Evolutionary conservation across 2,888 invertebrate genomes (phyloP), one percentile per base, ranked within the genome.

Genomic region (Tuberolachnus salignus): DNA sequence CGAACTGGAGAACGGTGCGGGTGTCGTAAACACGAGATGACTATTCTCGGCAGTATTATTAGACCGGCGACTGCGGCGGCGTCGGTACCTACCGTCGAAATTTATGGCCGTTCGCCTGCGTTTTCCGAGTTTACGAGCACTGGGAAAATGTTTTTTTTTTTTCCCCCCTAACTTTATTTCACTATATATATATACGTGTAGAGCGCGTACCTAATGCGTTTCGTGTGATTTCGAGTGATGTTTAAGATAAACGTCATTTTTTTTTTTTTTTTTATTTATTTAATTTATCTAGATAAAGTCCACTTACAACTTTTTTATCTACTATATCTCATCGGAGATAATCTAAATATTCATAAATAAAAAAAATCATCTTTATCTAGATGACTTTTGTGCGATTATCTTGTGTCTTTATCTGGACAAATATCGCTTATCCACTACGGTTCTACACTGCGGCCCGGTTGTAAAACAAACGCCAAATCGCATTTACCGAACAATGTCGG

Each of bases 11-110:
- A 34, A 34, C 34, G 34, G 61, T 26, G 26, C 13, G 34, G 34
- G 49, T n/a, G n/a, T 61, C 72, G 49, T 73, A 73, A 73, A 73
- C 34, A 10, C 61, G 21, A 73, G 34, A 51, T 63, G 51, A 51
- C 72, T 51, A 61, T 73, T 61, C 51, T 63, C 51, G 21, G 34
- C 21, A 51, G 49, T 63, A 3, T 73, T 61, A 73, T 73, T 61
- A 73, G 72, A 73, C 61, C 61, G 6, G 51, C 1, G 51, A n/a
- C 71, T 63, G 51, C 21, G 34, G 6, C 34, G 34, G 34, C 34
- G 3, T 4, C 34, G 34, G 34, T 34, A 34, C 6, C 34, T 34
- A 73, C 34, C 2, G 34, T 21, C 2, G 34, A 16, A 51, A 73
- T 73, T 73, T 73, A 61, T 51, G 61, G 34, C 19, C 51, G 16